These are phyloP conservation scores for roundworm (Caenorhabditis elegans) DNA, from an alignment of 1,140 invertebrate genomes.

Conservation along the genomic window DNA sequence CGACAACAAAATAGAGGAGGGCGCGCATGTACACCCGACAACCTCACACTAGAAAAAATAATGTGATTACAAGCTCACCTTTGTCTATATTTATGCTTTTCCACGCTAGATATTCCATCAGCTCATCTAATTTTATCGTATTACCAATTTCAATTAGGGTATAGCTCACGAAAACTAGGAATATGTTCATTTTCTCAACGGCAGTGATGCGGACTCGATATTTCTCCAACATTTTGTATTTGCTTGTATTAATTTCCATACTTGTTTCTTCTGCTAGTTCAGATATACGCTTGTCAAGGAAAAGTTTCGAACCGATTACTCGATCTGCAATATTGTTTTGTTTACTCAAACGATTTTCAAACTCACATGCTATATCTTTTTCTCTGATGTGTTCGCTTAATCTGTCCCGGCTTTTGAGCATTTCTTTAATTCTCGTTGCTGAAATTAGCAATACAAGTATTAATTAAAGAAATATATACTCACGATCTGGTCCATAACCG, in stretches of 20 bases:
- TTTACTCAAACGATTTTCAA: background rate
- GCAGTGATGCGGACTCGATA: background rate
- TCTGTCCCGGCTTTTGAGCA: background rate
- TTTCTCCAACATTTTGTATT: background rate
- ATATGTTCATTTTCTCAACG: background rate
- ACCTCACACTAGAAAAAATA: no score
- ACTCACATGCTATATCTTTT: background rate
- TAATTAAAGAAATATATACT: no score
- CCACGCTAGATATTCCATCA: background rate
- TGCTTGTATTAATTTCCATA: background rate
- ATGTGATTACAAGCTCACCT: no score
- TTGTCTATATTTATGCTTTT: background rate
- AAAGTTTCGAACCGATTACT: background rate
- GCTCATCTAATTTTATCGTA: background rate
- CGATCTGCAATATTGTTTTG: background rate
- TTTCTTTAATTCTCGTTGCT: background rate
- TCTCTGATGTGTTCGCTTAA: background rate
- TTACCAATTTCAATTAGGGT: background rate
- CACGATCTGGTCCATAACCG: no score
- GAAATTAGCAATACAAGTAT: background rate
- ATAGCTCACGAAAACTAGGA: background rate
- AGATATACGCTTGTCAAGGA: background rate
- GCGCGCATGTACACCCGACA: no score
- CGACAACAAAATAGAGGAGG: no score
- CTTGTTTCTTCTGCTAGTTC: background rate